A percentile compares a stretch with the other conserved stretches of the same genome.
Evolutionary conservation across 2,888 invertebrate genomes (phyloP).

Genomic region (Rhabditoides inermis): DNA sequence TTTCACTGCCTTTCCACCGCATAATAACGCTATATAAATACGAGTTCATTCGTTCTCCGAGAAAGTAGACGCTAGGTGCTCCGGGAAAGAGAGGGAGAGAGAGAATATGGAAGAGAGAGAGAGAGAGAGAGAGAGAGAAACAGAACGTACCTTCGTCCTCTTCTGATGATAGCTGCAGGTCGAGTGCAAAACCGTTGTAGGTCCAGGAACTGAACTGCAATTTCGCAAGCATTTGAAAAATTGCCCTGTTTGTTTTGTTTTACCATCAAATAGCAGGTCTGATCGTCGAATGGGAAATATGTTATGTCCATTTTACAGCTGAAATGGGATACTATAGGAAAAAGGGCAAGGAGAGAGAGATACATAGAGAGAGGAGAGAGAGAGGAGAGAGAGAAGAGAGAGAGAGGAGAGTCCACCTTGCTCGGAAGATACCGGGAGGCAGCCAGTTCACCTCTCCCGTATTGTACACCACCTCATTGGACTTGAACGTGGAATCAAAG

Average conservation of each 20-base stretch:
- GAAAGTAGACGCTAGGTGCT: background rate
- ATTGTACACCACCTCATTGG: conserved; percentile 41
- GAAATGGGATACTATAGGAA: too few relatives aligned
- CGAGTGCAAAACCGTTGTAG: conserved; percentile 78
- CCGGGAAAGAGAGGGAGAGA: background rate
- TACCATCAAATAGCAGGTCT: conserved; percentile 37
- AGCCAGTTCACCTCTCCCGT: conserved; percentile 44
- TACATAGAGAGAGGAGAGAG: too few relatives aligned
- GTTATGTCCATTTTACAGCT: conserved; percentile 42
- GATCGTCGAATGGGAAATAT: conserved; percentile 42
- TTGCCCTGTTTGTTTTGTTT: background rate
- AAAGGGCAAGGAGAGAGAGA: too few relatives aligned
- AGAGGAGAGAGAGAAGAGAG: too few relatives aligned
- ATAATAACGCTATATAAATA: too few relatives aligned
- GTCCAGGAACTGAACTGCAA: conserved; percentile 89
- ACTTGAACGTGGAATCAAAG: conserved; percentile 40
- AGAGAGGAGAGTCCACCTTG: too few relatives aligned
- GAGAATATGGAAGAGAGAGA: too few relatives aligned
- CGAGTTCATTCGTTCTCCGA: too few relatives aligned
- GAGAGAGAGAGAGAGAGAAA: background rate
- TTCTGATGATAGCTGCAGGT: conserved; percentile 60
- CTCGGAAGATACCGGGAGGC: conserved; percentile 26
- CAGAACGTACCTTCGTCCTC: conserved; percentile 15
- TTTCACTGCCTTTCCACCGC: too few relatives aligned
- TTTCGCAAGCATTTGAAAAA: background rate